Percentiles rank a stretch among this genome's conserved stretches.
phyloP scores from a whole-genome alignment of 2,888 invertebrate species.

The Lepidocyrtinus sp. region DNA sequence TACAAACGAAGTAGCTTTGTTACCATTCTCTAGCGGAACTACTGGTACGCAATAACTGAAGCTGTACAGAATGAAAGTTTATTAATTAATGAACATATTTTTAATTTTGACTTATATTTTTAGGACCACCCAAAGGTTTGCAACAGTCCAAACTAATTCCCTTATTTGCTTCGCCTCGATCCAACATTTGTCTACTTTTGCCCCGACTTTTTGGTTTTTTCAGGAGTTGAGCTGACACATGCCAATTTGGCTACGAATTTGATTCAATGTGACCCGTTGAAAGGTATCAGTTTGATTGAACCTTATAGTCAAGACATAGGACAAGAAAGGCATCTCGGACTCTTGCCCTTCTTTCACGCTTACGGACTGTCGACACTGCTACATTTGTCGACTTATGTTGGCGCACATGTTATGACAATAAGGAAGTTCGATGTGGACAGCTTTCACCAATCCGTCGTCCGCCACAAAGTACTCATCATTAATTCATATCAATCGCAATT shows the following conservation, averaged over 20 bases:
- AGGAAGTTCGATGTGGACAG: conserved; percentile 63
- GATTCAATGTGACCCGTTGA: conserved; percentile 27
- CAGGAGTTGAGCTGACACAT: conserved; percentile 65
- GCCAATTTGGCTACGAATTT: conserved; percentile 57
- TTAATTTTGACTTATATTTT: not conserved
- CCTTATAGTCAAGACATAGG: conserved; percentile 3
- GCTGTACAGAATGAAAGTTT: not conserved
- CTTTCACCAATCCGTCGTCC: conserved; percentile 78
- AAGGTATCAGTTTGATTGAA: conserved; percentile 23
- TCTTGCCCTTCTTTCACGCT: conserved; percentile 77
- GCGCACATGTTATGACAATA: conserved; percentile 55
- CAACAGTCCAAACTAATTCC: conserved; percentile 61
- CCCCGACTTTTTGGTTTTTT: too few species aligned
- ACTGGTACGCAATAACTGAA: conserved; percentile 73
- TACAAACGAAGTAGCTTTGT: conserved; percentile 72
- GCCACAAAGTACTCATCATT: too few species aligned
- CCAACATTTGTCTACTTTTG: too few species aligned
- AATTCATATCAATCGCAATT: too few species aligned
- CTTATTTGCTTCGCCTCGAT: conserved; percentile 61
- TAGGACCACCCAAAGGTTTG: conserved; percentile 66
- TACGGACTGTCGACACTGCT: conserved; percentile 75
- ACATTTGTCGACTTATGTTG: conserved; percentile 64
- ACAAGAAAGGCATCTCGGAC: conserved; percentile 64
- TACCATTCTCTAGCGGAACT: conserved; percentile 81
- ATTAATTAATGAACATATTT: not conserved